Evolutionary conservation across 2,113 vertebrate genomes (phyloP), one percentile per base, ranked within the genome.

Genomic region (Echinops telfairi): DNA sequence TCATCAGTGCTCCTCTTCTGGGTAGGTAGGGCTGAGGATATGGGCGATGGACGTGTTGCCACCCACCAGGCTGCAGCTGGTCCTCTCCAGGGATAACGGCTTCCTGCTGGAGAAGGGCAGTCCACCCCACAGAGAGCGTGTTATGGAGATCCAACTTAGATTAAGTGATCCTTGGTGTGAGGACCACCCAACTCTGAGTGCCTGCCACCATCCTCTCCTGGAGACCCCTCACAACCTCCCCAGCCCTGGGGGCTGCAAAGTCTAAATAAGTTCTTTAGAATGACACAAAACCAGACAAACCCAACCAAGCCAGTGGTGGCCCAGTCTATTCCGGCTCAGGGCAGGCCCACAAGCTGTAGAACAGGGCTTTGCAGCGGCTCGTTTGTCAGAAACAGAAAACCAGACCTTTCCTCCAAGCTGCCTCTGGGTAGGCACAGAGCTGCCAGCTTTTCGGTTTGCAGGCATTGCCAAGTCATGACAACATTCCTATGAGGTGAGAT

Each of bases 1-100:
- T 92, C 47, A 53, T 53, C 47, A 53, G 47, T 53, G 47, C 47
- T 10, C 86, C 38, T 68, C 40, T 57, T 53, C 77, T 62, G 3
- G 1, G 43, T 8, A 60, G 83, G 27, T 47, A 53, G 78, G 58
- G 38, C 83, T 33, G 82, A 75, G 83, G 33, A 53, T 4, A 8
- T 29, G 53, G 62, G 73, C 64, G 16, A 71, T 77, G 68, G n/a
- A 3, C 11, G 43, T 15, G 0, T 20, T 31, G 47, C 79, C 58
- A 86, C 86, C 71, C 40, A 36, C 77, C 43, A 12, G 8, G 11
- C 83, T 68, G 73, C 89, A 10, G 85, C 89, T 92, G 96, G 79
- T 1, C 0, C 14, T 40, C 71, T 80, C 89, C 19, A 16, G 64
- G 29, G 38, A 40, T 31, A 40, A 73, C 0, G 14, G 14, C 40